phyloP scores from a whole-genome alignment of 2,888 invertebrate species.

The Dinocampus coccinellae region DNA sequence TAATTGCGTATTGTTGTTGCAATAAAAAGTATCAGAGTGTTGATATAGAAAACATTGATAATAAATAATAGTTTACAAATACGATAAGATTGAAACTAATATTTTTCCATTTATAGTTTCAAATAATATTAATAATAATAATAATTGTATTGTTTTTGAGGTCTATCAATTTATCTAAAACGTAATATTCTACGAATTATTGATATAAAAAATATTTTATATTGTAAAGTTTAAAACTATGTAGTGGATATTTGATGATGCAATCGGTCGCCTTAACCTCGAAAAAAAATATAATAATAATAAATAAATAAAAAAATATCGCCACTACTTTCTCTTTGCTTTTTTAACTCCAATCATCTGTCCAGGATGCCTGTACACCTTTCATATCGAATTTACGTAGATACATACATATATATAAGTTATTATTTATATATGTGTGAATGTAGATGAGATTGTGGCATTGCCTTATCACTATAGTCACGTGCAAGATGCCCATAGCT shows the following conservation, averaged over 20 bases:
- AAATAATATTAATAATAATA: too few relatives aligned
- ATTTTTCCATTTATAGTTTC: too few relatives aligned
- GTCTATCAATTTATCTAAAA: too few relatives aligned
- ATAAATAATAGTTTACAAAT: neutral
- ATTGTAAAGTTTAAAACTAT: neutral
- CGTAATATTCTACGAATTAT: too few relatives aligned
- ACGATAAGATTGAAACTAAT: neutral
- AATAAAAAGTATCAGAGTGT: too few relatives aligned
- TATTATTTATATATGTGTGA: neutral
- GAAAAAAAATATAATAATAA: neutral
- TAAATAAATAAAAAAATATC: neutral
- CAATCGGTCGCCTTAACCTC: neutral
- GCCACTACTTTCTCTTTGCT: neutral
- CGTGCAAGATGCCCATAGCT: neutral
- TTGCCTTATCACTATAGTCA: neutral
- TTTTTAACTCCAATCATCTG: neutral
- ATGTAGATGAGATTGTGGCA: neutral
- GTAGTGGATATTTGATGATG: neutral
- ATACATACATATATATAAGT: neutral
- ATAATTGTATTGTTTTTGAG: too few relatives aligned
- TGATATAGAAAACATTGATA: too few relatives aligned
- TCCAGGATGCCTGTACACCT: neutral
- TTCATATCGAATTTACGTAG: neutral
- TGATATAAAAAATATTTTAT: neutral
- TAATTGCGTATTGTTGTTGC: too few relatives aligned